These are phyloP conservation scores for Sussaba pulchella DNA, from an alignment of 2,888 invertebrate genomes.

Conservation along the genomic window DNA sequence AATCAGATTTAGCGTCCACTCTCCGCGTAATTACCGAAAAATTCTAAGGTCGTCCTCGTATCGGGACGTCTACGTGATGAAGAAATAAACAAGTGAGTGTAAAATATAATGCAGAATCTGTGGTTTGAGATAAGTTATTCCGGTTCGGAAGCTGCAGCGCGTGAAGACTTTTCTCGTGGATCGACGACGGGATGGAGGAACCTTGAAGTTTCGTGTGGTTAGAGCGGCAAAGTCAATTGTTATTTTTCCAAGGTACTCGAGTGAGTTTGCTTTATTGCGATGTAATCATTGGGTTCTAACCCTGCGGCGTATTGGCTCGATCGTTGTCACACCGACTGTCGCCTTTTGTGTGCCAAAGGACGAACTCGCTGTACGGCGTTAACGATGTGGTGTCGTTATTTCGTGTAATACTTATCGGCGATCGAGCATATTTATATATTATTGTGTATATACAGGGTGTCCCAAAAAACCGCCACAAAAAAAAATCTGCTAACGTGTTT, in stretches of 20 bases:
- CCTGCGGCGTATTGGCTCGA: conserved; percentile 25
- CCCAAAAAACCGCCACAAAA: no score
- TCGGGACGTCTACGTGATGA: no score
- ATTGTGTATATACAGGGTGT: no score
- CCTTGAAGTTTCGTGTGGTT: conserved; percentile 35
- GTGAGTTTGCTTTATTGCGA: conserved; percentile 49
- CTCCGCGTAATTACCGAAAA: no score
- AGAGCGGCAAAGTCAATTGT: conserved; percentile 44
- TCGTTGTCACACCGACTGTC: neutral
- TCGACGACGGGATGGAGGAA: conserved; percentile 19
- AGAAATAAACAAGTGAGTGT: no score
- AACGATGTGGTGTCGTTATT: neutral
- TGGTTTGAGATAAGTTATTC: no score
- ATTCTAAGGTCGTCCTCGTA: no score
- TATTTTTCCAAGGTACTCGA: conserved; percentile 35
- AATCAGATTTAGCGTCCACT: no score
- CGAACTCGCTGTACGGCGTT: neutral
- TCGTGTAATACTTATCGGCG: conserved; percentile 45
- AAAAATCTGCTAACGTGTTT: no score
- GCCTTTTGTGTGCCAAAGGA: neutral
- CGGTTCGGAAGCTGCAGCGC: no score
- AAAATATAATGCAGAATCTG: no score
- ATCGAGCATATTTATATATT: conserved; percentile 6
- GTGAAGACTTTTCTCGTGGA: neutral
- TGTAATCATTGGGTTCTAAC: conserved; percentile 48